Conservation (phyloP, 2,113 vertebrate species). For the Dermatemys mawii region DNA sequence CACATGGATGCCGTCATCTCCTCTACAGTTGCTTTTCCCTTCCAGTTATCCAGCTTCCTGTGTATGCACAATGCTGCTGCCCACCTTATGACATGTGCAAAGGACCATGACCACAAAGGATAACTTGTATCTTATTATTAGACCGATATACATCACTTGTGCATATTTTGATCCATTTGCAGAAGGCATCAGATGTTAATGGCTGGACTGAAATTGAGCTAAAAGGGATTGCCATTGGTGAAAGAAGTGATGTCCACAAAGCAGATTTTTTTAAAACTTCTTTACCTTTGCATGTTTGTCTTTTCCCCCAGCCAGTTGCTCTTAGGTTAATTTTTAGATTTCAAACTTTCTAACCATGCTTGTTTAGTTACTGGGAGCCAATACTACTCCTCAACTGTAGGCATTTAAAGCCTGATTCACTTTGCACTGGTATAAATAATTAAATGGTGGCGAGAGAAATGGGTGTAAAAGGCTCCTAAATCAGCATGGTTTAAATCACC, state of each 20-base stretch:
- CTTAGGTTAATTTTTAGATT: slow-evolving; percentile 1
- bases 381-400: neutral
- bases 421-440: neutral
- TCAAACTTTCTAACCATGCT: neutral
- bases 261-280: neutral
- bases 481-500: too few species aligned
- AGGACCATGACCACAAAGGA: neutral
- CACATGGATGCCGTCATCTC: neutral
- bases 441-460: neutral
- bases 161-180: neutral
- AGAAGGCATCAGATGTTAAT: neutral
- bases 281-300: neutral
- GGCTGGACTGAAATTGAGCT: neutral
- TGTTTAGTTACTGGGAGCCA: neutral
- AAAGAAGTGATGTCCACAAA: neutral
- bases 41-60: neutral
- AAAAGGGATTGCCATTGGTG: neutral
- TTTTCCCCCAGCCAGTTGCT: neutral
- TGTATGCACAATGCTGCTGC: neutral
- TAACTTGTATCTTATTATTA: accelerated
- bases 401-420: neutral
- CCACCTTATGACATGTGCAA: neutral
- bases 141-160: neutral
- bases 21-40: neutral
- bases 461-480: neutral